Evolutionary conservation across 2,888 invertebrate species (phyloP), one percentile per base, ranked within the genome.

Genomic region (Rhagium mordax): DNA sequence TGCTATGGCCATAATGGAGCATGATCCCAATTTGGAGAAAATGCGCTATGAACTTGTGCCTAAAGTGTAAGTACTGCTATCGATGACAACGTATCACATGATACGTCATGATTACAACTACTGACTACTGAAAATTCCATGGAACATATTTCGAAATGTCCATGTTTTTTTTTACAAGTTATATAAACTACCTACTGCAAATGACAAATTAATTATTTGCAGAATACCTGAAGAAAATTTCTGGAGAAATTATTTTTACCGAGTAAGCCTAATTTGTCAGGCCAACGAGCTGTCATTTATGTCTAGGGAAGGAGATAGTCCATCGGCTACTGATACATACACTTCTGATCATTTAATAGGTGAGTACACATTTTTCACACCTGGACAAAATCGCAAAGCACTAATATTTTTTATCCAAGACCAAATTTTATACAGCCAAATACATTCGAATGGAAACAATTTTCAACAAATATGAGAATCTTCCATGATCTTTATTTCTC

Each of bases 211-310:
- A 24, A 24, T 24, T 24, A 4, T 75, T 89, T 89, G 66, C 89
- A 96, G 96, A 83, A 96, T 97, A 88, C 95, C 94, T 85, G 99
- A 99, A 91, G 98, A 98, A 89, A 95, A 95, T 87, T 99, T 99
- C 91, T 99, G 99, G 99, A 93, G 98, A 87, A 99, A 99, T 91
- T 99, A 99, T 89, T 99, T 99, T 91, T 99, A 99, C 91, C 96
- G 99, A 87, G 96, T 99, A 82, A 98, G 97, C 83, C 93, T 99
- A 84, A 96, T 99, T 88, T 97, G 98, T 87, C 99, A 99, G 91
- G 98, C 98, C 82, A 96, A 95, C 88, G 97, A 98, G 89, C 80
- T 88, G 77, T 87, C 87, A 27, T 87, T 86, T 78, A 86, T 87
- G 86, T 86, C 87, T 70, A 86, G 86, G 66, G 87, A 87, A 78